Base-by-base conservation (phyloP, 2,797 vertebrate genomes). In the Manis crassicaudata region DNA sequence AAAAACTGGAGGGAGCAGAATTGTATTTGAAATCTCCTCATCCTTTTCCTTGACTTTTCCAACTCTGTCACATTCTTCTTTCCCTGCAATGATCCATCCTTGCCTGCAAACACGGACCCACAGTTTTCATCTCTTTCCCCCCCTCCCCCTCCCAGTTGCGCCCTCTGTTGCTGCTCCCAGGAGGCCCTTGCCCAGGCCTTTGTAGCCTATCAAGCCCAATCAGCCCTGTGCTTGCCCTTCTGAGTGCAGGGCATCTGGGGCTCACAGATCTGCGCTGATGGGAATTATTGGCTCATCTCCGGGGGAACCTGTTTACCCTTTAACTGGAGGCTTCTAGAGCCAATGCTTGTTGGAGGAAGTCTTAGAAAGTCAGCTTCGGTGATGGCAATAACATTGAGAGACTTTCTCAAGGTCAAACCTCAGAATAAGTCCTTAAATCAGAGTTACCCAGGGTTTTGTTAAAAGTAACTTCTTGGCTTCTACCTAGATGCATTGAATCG, bases 301-400 rank as follows among this genome's bases (percentile, higher is more conserved):
- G 58, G 46, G 56, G 29, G 52, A 81, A 70, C 7, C 52, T 77
- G n/a, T 86, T 93, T 94, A 43, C 50, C 79, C 88, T 91, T 89
- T 52, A 77, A 67, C 18, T 32, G 40, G 40, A 87, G 27, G 1
- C 2, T 94, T 96, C 65, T 43, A 56, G 35, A 84, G 20, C 25
- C 9, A 16, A 23, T 46, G 13, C 25, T 25, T 65, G 3, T n/a
- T 50, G 52, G 6, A n/a, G 62, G 7, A 8, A 82, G 56, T 75
- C 94, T 70, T 82, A 87, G 70, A 90, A 62, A 73, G 60, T 73
- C n/a, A 84, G 32, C 16, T 37, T 76, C 1, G 14, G 27, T 21
- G 7, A 72, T 4, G 9, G 7, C 8, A 5, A 93, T 2, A 14
- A 25, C 0, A 16, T 70, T 40, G 70, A 80, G 37, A 72, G 56